Evolutionary conservation across 2,888 invertebrate species (phyloP).

Genomic region (Athalia circularis): DNA sequence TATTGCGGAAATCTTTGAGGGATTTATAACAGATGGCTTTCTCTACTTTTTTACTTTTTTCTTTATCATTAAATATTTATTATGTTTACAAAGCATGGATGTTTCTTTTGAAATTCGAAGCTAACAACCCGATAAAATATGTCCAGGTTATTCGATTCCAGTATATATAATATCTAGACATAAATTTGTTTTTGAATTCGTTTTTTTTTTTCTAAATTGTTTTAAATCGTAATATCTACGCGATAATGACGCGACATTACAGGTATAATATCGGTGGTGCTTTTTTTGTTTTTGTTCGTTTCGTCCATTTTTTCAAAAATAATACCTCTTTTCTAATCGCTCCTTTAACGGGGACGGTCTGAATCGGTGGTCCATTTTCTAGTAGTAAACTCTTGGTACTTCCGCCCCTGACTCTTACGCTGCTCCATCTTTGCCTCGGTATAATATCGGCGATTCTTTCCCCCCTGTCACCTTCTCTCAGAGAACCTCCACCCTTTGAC

Average conservation of each 20-base stretch:
- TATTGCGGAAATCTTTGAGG: background rate
- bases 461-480: slow-evolving; percentile 65
- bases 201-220: no score
- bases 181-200: no score
- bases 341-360: slow-evolving; percentile 63
- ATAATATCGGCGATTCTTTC: slow-evolving; percentile 59
- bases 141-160: no score
- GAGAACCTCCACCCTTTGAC: slow-evolving; percentile 59
- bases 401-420: slow-evolving; percentile 70
- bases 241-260: background rate
- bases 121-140: no score
- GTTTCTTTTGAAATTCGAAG: no score
- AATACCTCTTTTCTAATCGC: slow-evolving; percentile 70
- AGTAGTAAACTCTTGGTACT: slow-evolving; percentile 71
- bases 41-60: no score
- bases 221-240: no score
- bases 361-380: slow-evolving; percentile 69
- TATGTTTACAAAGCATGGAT: no score
- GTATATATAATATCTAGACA: no score
- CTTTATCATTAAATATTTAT: no score
- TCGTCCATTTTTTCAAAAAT: background rate
- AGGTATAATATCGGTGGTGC: background rate
- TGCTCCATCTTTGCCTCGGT: slow-evolving; percentile 70
- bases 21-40: no score
- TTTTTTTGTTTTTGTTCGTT: no score